Base-by-base conservation (phyloP, 2,113 vertebrate genomes). In the Seriola aureovittata region DNA sequence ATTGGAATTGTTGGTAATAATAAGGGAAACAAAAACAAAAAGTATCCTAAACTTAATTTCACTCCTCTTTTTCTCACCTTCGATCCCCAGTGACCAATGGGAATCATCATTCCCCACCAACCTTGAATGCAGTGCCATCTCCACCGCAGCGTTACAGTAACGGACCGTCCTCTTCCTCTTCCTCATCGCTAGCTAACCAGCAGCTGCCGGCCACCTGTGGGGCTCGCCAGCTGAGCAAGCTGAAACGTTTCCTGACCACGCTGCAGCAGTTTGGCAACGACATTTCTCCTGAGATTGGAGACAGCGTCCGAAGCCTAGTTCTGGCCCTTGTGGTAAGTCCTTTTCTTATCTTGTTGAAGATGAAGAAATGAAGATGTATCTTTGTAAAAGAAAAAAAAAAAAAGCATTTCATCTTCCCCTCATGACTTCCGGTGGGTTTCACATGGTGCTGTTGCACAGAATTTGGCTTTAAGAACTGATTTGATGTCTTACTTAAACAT, bases 231-330 rank as follows among this genome's bases (percentile, higher is more conserved):
- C 97, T 99, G 85, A 99, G 98, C 96, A 99, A 99, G 91, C 95
- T 99, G 81, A 99, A 99, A 71, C 97, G 98, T 2, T 99, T 99
- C 93, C 97, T 99, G 79, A 99, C 98, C 25, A 99, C 98, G 55
- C 93, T 99, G 86, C 98, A 99, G 88, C 98, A 99, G 94, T 99
- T 99, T 25, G 98, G 98, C 93, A 99, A 98, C 3, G 98, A 99
- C 93, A 99, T 99, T 84, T 99, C 98, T 0, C 98, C 98, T 0
- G 98, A 99, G 95, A 99, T 99, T 1, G 98, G 98, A 70, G 98
- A 99, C 93, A 99, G 97, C 73, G 98, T 99, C 82, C 97, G 98
- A 16, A 99, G 95, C 78, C 96, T 99, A 0, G 98, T 99, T 3
- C 95, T 99, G 86, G 98, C 98, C 0, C 90, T 99, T 0, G 98